Percentiles rank a stretch among this genome's conserved stretches.
These are phyloP conservation scores for Pyrrhosoma nymphula DNA, from an alignment of 2,888 invertebrate genomes.

Conservation along the genomic window DNA sequence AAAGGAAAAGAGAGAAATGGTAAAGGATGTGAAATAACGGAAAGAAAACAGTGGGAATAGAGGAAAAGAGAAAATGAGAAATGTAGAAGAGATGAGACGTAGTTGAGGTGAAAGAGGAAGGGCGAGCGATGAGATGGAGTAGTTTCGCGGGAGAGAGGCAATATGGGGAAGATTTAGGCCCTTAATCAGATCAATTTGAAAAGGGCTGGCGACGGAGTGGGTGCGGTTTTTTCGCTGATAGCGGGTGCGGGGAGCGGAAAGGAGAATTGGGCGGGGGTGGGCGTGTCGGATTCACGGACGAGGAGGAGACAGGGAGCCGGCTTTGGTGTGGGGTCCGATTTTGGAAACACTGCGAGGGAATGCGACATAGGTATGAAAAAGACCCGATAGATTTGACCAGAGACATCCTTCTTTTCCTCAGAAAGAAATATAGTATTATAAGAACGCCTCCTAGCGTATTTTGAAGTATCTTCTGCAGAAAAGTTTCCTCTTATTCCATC, in stretches of 20 bases:
- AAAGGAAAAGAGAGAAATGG: no score
- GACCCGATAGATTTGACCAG: constrained; percentile 6
- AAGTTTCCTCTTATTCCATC: no score
- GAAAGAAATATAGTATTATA: no score
- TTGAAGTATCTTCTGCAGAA: no score
- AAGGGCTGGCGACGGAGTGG: background rate
- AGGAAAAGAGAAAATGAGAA: no score
- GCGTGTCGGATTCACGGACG: background rate
- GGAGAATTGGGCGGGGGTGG: background rate
- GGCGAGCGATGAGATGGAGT: background rate
- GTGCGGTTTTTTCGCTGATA: background rate
- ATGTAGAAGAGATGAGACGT: no score
- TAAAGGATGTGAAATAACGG: no score
- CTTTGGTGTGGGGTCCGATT: background rate
- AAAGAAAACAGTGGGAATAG: no score
- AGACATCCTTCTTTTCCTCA: background rate
- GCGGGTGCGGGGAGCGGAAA: background rate
- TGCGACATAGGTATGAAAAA: background rate
- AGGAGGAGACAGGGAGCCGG: background rate
- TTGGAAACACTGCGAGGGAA: background rate
- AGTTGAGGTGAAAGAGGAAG: no score
- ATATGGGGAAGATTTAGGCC: constrained; percentile 49
- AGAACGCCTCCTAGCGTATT: no score
- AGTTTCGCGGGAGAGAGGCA: constrained; percentile 11
- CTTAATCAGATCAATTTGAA: constrained; percentile 55